phyloP scores from a whole-genome alignment of 1,140 invertebrate species.

The Drosophila sp. region DNA sequence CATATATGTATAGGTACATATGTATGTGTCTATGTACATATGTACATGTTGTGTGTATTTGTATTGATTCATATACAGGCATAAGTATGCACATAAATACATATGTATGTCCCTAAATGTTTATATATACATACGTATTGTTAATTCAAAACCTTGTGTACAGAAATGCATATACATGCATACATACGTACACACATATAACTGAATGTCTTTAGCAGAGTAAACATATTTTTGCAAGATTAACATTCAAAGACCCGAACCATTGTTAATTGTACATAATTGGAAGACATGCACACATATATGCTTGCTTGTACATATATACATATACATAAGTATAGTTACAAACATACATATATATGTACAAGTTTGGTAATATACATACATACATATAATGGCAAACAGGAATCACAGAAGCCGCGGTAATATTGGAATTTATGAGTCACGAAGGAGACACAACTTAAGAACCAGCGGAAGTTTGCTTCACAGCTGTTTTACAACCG shows the following conservation, averaged over 20 bases:
- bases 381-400: conserved; percentile 32
- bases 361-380: background rate
- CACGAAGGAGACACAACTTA: conserved; percentile 72
- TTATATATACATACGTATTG: conserved; percentile 7
- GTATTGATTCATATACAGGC: conserved; percentile 4
- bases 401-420: conserved; percentile 51
- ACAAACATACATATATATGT: background rate
- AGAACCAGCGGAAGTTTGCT: conserved; percentile 45
- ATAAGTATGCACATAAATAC: background rate
- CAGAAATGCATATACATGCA: conserved; percentile 4
- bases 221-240: conserved; percentile 7
- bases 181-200: background rate
- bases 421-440: conserved; percentile 73
- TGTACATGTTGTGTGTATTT: conserved; percentile 2
- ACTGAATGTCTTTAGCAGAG: conserved; percentile 6
- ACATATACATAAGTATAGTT: no score
- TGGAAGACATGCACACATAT: background rate
- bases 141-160: conserved; percentile 7
- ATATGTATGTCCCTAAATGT: conserved; percentile 15
- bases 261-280: conserved; percentile 1
- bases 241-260: background rate
- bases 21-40: background rate
- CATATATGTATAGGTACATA: background rate
- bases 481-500: conserved; percentile 66
- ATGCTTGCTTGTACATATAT: conserved; percentile 21